A percentile compares a stretch with the other conserved stretches of the same genome.
phyloP scores from a whole-genome alignment of 2,888 invertebrate species.

The Buathra laborator region DNA sequence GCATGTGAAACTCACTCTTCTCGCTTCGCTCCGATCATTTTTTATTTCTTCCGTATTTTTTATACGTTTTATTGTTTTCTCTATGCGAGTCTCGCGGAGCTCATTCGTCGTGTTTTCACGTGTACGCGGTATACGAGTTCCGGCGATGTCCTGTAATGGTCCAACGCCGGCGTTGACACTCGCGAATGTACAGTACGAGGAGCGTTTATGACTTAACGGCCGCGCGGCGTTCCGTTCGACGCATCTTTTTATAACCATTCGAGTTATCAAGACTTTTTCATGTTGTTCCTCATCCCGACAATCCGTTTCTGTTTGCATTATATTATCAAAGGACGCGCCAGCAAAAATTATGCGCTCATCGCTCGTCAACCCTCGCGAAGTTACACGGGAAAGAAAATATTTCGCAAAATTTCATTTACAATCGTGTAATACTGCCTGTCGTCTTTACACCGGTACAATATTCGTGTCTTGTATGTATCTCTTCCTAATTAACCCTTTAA shows the following conservation, averaged over 20 bases:
- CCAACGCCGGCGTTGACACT: conserved; percentile 30
- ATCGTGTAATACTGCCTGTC: conserved; percentile 56
- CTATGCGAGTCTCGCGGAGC: neutral
- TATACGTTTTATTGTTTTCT: conserved; percentile 20
- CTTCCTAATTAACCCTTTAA: conserved; percentile 42
- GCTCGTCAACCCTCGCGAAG: conserved; percentile 1
- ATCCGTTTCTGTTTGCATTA: conserved; percentile 43
- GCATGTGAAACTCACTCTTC: conserved; percentile 32
- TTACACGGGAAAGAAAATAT: neutral
- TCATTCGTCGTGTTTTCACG: conserved; percentile 8
- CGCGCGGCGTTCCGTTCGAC: conserved; percentile 46
- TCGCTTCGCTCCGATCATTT: conserved; percentile 45
- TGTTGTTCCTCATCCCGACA: conserved; percentile 18
- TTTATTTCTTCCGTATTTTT: conserved; percentile 58
- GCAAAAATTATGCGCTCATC: conserved; percentile 6
- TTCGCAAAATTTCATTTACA: conserved; percentile 43
- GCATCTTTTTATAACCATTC: conserved; percentile 49
- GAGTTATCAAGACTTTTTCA: conserved; percentile 51
- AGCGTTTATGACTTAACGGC: conserved; percentile 61
- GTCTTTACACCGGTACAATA: conserved; percentile 54
- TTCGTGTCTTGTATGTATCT: conserved; percentile 30
- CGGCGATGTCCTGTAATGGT: conserved; percentile 24
- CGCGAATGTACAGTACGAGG: conserved; percentile 33
- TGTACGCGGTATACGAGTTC: conserved; percentile 21
- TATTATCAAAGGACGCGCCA: conserved; percentile 25